Base-by-base conservation (phyloP, 2,888 invertebrate species). In the Caenorhabditis imperialis region DNA sequence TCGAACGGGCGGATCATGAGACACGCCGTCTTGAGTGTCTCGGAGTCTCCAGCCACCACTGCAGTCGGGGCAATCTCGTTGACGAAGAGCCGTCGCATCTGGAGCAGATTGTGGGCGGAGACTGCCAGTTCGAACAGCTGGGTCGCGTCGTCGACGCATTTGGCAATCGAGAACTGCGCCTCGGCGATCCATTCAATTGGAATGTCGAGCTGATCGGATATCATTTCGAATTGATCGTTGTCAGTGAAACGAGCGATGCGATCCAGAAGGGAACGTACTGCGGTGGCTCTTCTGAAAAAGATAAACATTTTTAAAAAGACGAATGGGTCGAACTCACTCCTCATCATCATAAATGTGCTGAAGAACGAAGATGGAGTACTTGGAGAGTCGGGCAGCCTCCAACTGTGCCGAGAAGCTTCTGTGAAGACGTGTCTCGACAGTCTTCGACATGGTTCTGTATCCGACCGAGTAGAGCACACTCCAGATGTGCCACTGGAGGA, bases 61-160 rank as follows among this genome's bases (percentile, higher is more conserved):
- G 77, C 75, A 38, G 75, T 78, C 16, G 82, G 80, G 2, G 82
- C 82, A 14, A 82, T 80, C 10, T 82, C 76, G 12, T 71, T 67
- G 4, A 63, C 67, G 48, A 80, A 80, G 6, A 79, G 30, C 16
- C 63, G 55, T n/a, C 77, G 75, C 10, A 74, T 73, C 33, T 73
- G 63, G 3, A 30, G 8, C 10, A 47, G 18, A 23, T 75, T 60
- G 14, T 70, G 67, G 2, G 79, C 75, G 23, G 63, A 37, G 2
- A 78, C 25, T 4, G 82, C 82, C 47, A 70, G 50, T 38, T 71
- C 67, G 48, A 72, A 78, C 1, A 77, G 63, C 18, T 73, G 38
- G 0, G 55, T 42, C 0, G 35, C 25, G 25, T 78, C 67, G 16
- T 69, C 62, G n/a, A 20, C 25, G 12, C 38, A 40, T 54, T 77